Base-by-base conservation (phyloP, 2,888 invertebrate genomes). In the Merodon equestris region DNA sequence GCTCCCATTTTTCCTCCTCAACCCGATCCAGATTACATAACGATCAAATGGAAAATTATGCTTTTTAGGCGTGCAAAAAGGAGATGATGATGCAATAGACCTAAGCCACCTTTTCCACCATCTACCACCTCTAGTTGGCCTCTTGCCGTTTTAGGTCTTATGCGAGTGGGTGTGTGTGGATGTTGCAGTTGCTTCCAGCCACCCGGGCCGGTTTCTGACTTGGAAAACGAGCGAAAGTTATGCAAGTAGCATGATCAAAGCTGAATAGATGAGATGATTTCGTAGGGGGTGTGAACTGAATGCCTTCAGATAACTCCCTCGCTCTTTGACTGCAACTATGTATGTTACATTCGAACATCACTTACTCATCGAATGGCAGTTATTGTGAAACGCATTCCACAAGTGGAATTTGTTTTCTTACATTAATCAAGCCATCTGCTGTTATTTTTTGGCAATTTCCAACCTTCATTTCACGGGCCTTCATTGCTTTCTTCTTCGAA, bases 1-100 rank as follows among this genome's bases (percentile, higher is more conserved):
- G 57, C 58, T 36, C 34, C 10, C 40, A 50, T 18, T 36, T 71
- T 60, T 27, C 47, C 64, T 50, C 66, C 66, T 66, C 60, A 38
- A 10, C 64, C 34, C 27, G 7, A 58, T 15, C 48, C 50, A 13
- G 17, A 45, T 77, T 77, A 40, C 27, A 72, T 72, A 77, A 72
- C 38, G 10, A 38, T 50, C 60, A 42, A 72, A 57, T 72, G 66
- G 76, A 54, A 71, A 71, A 76, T 64, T 77, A 77, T 77, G 76
- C 72, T 77, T 27, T 77, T 67, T 60, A 72, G 61, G 66, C 64
- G 54, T 56, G 66, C 66, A 66, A 51, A 56, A 64, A 47, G 19
- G 13, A 27, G 19, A 50, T 50, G 50, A 50, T 72, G 76, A 66
- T 61, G 72, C 63, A 57, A 64, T 63, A 9, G 36, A 9, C 40